Conservation (phyloP, 1,140 invertebrate genomes). For the Bilobella aurantiaca region DNA sequence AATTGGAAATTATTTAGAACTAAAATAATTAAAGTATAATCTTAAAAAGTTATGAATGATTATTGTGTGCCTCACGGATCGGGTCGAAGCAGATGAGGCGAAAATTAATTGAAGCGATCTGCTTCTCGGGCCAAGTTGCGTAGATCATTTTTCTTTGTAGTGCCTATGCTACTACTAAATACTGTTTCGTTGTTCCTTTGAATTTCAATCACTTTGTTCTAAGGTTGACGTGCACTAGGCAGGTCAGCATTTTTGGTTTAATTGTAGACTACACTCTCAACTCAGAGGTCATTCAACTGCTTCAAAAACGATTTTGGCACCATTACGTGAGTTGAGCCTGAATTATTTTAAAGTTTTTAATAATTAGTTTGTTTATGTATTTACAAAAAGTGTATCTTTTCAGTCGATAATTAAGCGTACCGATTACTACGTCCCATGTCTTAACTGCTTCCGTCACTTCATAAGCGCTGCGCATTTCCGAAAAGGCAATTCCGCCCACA, state of each 20-base stretch:
- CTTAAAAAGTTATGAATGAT: too few relatives aligned
- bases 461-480: constrained; percentile 94
- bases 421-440: constrained; percentile 98
- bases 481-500: constrained; percentile 90
- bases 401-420: constrained; percentile 45
- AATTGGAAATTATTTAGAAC: too few relatives aligned
- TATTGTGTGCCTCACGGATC: too few relatives aligned
- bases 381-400: neutral
- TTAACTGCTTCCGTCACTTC: constrained; percentile 91
- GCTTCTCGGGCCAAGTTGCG: too few relatives aligned
- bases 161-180: too few relatives aligned
- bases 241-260: neutral
- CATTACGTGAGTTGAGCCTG: constrained; percentile 84
- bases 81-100: too few relatives aligned
- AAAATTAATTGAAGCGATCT: too few relatives aligned
- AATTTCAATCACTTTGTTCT: neutral
- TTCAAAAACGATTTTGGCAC: constrained; percentile 90
- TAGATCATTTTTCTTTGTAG: too few relatives aligned
- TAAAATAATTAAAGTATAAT: too few relatives aligned
- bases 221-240: neutral
- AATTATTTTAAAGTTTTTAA: constrained; percentile 30
- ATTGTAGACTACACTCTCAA: neutral
- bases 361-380: neutral
- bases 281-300: constrained; percentile 44
- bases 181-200: too few relatives aligned